Evolutionary conservation across 2,113 vertebrate species (phyloP), one percentile per base, ranked within the genome.

Genomic region (Notothenia coriiceps): DNA sequence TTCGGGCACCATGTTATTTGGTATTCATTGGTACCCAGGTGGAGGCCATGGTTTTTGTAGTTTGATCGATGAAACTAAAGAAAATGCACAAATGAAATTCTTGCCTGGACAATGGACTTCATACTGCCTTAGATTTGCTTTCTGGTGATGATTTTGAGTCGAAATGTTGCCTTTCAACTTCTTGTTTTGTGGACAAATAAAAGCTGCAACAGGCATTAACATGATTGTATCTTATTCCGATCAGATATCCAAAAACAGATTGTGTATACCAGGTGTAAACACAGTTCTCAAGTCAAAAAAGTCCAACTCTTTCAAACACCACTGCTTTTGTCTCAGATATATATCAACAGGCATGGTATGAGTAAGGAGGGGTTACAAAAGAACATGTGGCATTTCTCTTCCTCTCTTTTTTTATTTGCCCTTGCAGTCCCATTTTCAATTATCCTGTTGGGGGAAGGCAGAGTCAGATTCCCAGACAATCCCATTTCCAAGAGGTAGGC

Each of bases 401-500:
- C 7, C 13, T 74, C 33, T 74, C 35, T 69, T 70, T 79, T 80
- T 76, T 70, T 73, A 60, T 87, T 78, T 83, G 84, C 77, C 75
- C 71, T 88, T 85, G 60, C 65, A 82, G 72, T 85, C 52, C 80
- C 57, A 51, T 86, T 88, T 93, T 92, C 89, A 94, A 92, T 95
- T 92, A 95, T 91, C 83, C 90, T 61, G 65, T 78, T 71, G 66
- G 50, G 56, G 57, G 79, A 64, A 62, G 81, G 88, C 74, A 88
- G 82, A 79, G 75, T 88, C 51, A 60, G 78, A 88, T 87, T 89
- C 87, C 81, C 71, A 90, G 92, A 92, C 92, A 91, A 88, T 93
- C 88, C 92, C 89, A 95, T 89, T 95, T 94, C 92, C 77, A 93
- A 92, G 95, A 94, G 93, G 94, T 92, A 95, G 94, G 94, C 93